Evolutionary conservation across 2,113 vertebrate genomes (phyloP).

Genomic region (Carollia perspicillata): DNA sequence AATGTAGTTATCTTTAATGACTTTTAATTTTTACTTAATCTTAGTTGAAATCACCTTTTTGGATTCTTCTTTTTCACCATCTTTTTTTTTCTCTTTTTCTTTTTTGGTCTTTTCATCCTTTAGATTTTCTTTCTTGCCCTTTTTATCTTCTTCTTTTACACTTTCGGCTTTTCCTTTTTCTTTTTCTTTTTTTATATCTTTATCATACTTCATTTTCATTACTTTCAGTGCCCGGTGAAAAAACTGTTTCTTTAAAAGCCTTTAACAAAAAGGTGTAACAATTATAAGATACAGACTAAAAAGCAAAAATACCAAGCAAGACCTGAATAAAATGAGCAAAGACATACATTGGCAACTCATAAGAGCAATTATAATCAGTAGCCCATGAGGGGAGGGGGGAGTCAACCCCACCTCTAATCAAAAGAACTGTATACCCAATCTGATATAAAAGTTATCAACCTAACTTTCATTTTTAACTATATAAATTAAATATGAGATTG

Average conservation of each 20-base stretch:
- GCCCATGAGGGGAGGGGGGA: not conserved
- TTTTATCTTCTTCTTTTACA: slow-evolving; percentile 93
- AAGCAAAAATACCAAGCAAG: slow-evolving; percentile 7
- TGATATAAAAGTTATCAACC: not conserved
- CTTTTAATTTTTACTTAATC: slow-evolving; percentile 45
- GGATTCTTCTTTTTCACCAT: slow-evolving; percentile 90
- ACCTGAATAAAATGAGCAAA: slow-evolving; percentile 32
- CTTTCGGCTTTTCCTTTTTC: slow-evolving; percentile 85
- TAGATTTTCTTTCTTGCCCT: slow-evolving; percentile 86
- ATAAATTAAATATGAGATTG: not conserved
- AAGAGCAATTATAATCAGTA: slow-evolving; percentile 24
- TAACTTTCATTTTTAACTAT: slow-evolving; percentile 39
- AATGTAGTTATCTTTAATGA: not conserved
- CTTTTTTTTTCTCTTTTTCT: slow-evolving; percentile 89
- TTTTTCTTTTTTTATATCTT: slow-evolving; percentile 92
- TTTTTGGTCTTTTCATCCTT: slow-evolving; percentile 88
- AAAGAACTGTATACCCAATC: not conserved
- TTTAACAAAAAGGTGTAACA: slow-evolving; percentile 67
- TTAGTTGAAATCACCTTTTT: slow-evolving; percentile 86
- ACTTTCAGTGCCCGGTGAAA: slow-evolving; percentile 98
- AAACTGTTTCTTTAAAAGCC: slow-evolving; percentile 98
- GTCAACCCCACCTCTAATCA: not conserved
- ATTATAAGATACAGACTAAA: slow-evolving; percentile 32
- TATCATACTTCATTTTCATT: slow-evolving; percentile 98
- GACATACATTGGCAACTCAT: not conserved